Conservation (phyloP, 2,113 vertebrate genomes). For the Pollimyrus isidori region DNA sequence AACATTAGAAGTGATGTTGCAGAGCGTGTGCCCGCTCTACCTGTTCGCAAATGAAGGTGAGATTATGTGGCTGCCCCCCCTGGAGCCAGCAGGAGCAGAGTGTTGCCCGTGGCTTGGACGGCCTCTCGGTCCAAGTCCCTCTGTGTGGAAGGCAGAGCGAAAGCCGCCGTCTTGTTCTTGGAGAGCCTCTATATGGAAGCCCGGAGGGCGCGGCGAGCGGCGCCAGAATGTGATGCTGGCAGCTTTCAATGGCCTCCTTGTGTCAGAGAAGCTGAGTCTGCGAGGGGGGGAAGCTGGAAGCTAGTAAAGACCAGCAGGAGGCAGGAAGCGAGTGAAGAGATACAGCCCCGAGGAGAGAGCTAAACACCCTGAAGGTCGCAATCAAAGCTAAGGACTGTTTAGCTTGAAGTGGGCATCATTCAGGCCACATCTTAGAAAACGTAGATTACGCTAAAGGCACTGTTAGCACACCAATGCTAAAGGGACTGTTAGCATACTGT, state of each 20-base stretch:
- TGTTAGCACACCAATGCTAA: background rate
- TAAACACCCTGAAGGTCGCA: background rate
- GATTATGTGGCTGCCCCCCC: background rate
- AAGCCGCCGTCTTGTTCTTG: background rate
- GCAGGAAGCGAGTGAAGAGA: background rate
- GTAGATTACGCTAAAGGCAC: background rate
- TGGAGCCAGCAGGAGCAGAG: background rate
- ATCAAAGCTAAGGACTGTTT: background rate
- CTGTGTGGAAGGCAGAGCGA: background rate
- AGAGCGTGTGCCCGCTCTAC: background rate
- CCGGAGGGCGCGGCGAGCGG: background rate
- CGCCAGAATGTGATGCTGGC: background rate
- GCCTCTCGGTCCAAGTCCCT: background rate
- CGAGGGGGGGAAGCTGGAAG: background rate
- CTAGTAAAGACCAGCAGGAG: background rate
- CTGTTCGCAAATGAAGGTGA: background rate
- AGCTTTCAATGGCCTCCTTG: background rate
- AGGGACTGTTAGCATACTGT: no score
- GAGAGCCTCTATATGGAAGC: background rate
- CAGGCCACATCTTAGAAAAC: background rate
- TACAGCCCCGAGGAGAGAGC: background rate
- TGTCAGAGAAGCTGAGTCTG: background rate
- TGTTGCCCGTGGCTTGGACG: background rate
- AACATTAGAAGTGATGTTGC: background rate
- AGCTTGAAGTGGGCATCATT: background rate